Evolutionary conservation across 2,113 vertebrate species (phyloP).

Genomic region (Anas platyrhynchos): DNA sequence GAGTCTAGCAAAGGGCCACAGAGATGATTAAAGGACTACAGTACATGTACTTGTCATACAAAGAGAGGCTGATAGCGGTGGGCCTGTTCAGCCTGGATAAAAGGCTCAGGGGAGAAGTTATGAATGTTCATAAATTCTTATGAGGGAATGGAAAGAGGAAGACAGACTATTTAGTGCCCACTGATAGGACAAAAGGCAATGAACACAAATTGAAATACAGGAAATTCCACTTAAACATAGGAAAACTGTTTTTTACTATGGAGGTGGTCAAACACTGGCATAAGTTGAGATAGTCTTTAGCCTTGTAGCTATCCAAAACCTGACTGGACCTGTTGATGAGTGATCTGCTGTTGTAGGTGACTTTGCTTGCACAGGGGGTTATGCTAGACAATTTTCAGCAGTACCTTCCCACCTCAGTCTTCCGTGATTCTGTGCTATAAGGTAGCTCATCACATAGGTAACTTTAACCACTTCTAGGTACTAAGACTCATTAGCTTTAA

Average conservation of each 20-base stretch:
- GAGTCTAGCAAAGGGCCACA: background rate
- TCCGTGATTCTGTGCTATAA: background rate
- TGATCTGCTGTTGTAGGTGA: background rate
- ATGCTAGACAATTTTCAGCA: background rate
- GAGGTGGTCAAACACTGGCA: background rate
- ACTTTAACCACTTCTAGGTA: background rate
- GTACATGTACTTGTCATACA: background rate
- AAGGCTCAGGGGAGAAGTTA: background rate
- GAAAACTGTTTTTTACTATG: background rate
- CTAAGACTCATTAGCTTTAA: background rate
- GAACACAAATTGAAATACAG: background rate
- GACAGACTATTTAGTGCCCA: background rate
- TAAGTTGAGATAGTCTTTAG: background rate
- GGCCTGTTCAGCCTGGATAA: background rate
- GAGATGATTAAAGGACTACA: background rate
- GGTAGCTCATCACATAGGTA: background rate
- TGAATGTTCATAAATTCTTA: background rate
- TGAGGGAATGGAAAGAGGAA: background rate
- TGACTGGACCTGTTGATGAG: background rate
- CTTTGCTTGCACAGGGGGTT: rapidly evolving
- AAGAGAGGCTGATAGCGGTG: background rate
- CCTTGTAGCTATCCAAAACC: background rate
- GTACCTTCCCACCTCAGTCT: background rate
- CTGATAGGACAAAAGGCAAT: background rate
- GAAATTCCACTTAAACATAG: background rate